Evolutionary conservation across 2,113 vertebrate genomes (phyloP), one percentile per base, ranked within the genome.

Genomic region (Tretioscincus oriximinensis): DNA sequence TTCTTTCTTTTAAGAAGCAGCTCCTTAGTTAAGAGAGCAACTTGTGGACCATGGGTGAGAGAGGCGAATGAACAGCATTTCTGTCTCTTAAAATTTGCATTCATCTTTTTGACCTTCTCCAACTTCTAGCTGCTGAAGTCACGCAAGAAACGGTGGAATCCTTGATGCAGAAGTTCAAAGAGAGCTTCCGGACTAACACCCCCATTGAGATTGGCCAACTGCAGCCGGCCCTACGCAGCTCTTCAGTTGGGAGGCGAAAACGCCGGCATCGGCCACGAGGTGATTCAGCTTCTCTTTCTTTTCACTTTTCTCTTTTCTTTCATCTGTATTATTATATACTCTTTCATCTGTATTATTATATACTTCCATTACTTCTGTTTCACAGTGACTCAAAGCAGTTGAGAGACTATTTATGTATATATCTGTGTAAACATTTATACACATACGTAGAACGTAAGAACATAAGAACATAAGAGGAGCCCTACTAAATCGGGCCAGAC

Each of bases 101-200:
- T 5, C 18, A 58, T 8, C 31, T n/a, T 41, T 7, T 76, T 61
- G 26, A 69, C 35, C 26, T 88, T 95, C 79, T 78, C 0, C 78
- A 82, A 63, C 77, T 92, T 88, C 22, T 90, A 99, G 97, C 92
- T 29, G 84, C 95, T 1, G 97, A 98, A 89, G 95, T 94, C 81
- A 95, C 96, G 11, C 96, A 96, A 63, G 98, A 99, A 88, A 97
- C 97, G 0, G 97, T 98, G 84, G 98, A 99, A 85, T 97, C 97
- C 88, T 94, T 99, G 95, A 97, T 99, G 97, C 97, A 97, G 96
- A 96, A 97, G 90, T 99, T 99, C 95, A 98, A 99, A 94, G 98
- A 99, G 92, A 98, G 97, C 86, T 99, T 99, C 92, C 97, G 97
- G 35, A 96, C 96, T 88, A 98, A 97, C 94, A 96, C 97, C 0